These are phyloP conservation scores for Turdus rufiventris DNA, from an alignment of 2,113 vertebrate genomes.

Conservation along the genomic window DNA sequence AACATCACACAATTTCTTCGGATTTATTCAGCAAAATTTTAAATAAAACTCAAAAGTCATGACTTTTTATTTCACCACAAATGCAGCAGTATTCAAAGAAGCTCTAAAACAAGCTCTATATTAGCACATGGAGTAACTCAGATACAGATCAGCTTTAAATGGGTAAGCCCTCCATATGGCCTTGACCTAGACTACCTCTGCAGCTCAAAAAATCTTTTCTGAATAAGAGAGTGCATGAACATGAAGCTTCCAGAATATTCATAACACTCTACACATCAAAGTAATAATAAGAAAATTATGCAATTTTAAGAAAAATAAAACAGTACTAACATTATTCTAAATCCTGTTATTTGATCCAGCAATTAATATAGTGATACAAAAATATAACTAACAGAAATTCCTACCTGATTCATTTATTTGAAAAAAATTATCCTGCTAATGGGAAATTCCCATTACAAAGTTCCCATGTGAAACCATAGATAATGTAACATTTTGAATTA, in stretches of 20 bases:
- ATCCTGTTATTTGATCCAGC: neutral
- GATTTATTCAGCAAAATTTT: neutral
- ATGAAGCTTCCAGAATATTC: neutral
- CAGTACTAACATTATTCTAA: neutral
- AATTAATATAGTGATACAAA: neutral
- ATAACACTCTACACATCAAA: neutral
- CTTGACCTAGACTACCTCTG: neutral
- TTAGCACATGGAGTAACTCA: neutral
- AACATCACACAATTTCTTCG: neutral
- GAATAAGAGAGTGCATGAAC: neutral
- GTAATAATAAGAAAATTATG: rapidly evolving
- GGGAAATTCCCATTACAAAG: neutral
- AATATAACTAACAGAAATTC: neutral
- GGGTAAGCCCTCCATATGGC: rapidly evolving
- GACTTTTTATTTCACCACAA: neutral
- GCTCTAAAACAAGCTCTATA: neutral
- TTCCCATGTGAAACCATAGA: neutral
- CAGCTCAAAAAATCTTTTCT: neutral
- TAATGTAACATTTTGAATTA: neutral
- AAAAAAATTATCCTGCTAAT: neutral
- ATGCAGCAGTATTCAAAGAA: neutral
- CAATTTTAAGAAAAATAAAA: neutral
- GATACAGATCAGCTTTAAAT: neutral
- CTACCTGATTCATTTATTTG: neutral
- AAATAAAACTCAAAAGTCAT: neutral